Percentiles rank a stretch among this genome's conserved stretches.
Conservation (phyloP, 2,113 vertebrate species). For the Atherinomorus stipes region DNA sequence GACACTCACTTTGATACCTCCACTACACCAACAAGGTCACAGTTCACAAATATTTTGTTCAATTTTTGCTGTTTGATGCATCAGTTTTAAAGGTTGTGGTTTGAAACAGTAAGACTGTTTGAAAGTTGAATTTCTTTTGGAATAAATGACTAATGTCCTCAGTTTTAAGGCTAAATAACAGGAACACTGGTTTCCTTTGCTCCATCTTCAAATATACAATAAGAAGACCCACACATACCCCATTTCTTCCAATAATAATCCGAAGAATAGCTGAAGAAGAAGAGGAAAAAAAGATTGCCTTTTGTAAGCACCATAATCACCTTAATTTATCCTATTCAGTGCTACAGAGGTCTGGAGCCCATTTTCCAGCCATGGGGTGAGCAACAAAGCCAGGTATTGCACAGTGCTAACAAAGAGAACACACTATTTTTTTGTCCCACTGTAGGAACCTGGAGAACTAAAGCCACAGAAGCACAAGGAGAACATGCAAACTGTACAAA, state of each 20-base stretch:
- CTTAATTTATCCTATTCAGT: background rate
- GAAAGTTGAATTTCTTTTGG: background rate
- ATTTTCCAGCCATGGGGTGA: background rate
- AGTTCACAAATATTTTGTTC: constrained; percentile 7
- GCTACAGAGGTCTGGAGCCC: too few species aligned
- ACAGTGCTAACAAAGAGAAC: background rate
- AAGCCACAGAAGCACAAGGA: background rate
- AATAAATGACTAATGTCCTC: background rate
- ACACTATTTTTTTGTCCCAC: background rate
- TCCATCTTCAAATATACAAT: background rate
- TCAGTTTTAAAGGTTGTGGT: background rate
- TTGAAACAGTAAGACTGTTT: background rate
- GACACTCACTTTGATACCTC: background rate
- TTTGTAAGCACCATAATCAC: background rate
- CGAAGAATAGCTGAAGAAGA: background rate
- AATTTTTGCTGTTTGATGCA: background rate
- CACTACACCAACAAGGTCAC: constrained; percentile 15
- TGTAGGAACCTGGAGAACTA: background rate
- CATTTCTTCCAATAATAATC: background rate
- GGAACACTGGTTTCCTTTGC: background rate
- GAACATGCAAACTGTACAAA: background rate
- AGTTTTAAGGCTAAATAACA: background rate
- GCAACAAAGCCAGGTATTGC: too few species aligned
- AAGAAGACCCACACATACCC: background rate
- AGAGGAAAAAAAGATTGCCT: background rate